Percentiles rank a stretch among this genome's conserved stretches.
Evolutionary conservation across 1,140 invertebrate species (phyloP).

Genomic region (Ylistrum balloti): DNA sequence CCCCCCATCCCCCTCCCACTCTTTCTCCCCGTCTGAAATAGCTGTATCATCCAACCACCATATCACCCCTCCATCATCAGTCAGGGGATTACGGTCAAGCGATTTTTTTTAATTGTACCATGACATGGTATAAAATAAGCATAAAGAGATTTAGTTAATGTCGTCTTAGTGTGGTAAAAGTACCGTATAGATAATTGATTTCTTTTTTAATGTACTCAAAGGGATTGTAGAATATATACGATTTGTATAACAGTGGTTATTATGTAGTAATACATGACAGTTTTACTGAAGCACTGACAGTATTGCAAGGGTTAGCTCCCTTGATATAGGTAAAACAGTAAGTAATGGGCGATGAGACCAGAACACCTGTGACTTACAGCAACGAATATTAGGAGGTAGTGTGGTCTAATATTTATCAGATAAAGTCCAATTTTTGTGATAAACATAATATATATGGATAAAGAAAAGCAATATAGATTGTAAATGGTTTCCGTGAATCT

Average conservation of each 20-base stretch:
- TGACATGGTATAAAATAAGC: background rate
- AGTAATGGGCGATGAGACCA: background rate
- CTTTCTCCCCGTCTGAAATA: background rate
- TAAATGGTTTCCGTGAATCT: background rate
- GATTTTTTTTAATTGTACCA: too few relatives aligned
- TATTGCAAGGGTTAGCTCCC: background rate
- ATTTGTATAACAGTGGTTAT: too few relatives aligned
- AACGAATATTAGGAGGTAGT: background rate
- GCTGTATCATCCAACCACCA: background rate
- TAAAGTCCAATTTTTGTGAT: background rate
- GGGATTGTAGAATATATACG: too few relatives aligned
- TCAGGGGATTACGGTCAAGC: too few relatives aligned
- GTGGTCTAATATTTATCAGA: background rate
- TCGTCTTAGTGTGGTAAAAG: background rate
- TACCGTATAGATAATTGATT: too few relatives aligned
- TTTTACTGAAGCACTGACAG: background rate
- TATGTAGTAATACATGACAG: too few relatives aligned
- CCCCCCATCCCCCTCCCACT: background rate
- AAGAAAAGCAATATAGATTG: background rate
- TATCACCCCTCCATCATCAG: background rate
- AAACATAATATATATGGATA: background rate
- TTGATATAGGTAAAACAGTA: constrained; percentile 28
- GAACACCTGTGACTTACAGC: too few relatives aligned
- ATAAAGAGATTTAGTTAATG: background rate
- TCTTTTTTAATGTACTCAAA: too few relatives aligned